Evolutionary conservation across 2,888 invertebrate genomes (phyloP), one percentile per base, ranked within the genome.

Genomic region (Acleris laterana): DNA sequence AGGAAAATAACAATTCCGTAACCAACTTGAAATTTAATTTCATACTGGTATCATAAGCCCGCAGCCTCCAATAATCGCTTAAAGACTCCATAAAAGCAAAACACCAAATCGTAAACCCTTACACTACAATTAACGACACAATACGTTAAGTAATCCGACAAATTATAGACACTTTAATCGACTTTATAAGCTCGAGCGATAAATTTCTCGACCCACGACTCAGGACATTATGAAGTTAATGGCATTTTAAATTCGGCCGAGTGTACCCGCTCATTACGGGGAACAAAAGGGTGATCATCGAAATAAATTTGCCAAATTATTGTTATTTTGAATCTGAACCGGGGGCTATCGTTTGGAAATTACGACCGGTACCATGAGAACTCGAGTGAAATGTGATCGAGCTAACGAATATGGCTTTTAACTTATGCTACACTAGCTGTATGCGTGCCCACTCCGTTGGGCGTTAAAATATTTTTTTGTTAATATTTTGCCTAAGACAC

Each of bases 231-330:
- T 77, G 77, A 77, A 77, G 75, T 77, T 85, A 86, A 88, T 88
- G 85, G 85, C 76, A 77, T 84, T 87, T 87, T 86, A 86, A 87
- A 86, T 69, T 81, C 78, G 82, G 77, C 69, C 74, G 69, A 67
- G 71, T 72, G 71, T 67, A 87, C 78, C 87, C 84, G 69, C 79
- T 87, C 82, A 88, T 89, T 88, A 88, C 76, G 68, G 67, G 68
- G 76, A 80, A 90, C 90, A 91, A 91, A 87, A 86, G 87, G 78
- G 78, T 81, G 85, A 87, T 84, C 81, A 85, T 80, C 80, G 75
- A 89, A 86, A 90, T 90, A 89, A 88, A 90, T 90, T 90, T 86
- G 80, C 79, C 77, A 89, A 90, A 90, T 91, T 89, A 89, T 89
- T 88, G 88, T 88, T 88, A 87, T 90, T 89, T 84, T 75, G 75